phyloP scores from a whole-genome alignment of 2,797 vertebrate genomes.

The Gephyroberyx darwinii region DNA sequence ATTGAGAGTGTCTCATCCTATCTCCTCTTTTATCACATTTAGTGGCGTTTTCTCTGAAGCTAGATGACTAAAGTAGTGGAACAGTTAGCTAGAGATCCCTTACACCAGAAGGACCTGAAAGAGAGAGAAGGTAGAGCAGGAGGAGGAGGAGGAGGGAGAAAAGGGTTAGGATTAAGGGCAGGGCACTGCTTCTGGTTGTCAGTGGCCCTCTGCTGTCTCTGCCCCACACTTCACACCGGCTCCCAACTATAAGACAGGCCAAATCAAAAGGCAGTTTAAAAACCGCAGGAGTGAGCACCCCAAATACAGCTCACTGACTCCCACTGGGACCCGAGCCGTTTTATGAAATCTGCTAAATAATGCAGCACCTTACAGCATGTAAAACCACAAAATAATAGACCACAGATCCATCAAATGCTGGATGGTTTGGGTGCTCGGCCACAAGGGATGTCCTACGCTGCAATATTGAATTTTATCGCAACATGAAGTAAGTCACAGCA shows the following conservation, averaged over 20 bases:
- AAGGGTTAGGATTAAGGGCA: background rate
- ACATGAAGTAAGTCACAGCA: slow-evolving; percentile 8
- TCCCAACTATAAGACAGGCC: slow-evolving; percentile 55
- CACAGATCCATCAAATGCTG: slow-evolving; percentile 36
- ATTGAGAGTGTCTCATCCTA: slow-evolving; percentile 17
- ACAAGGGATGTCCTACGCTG: slow-evolving; percentile 15
- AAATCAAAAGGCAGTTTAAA: slow-evolving; percentile 78
- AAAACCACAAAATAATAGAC: slow-evolving; percentile 75
- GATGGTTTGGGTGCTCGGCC: slow-evolving; percentile 11
- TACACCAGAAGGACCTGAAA: slow-evolving; percentile 22
- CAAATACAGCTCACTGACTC: slow-evolving; percentile 77
- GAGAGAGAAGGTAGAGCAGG: background rate
- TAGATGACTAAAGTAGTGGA: slow-evolving; percentile 8
- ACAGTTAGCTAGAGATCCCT: slow-evolving; percentile 11
- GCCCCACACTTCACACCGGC: slow-evolving; percentile 47
- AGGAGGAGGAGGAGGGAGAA: background rate
- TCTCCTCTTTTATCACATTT: slow-evolving; percentile 11
- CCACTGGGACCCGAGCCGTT: slow-evolving; percentile 82
- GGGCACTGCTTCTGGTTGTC: background rate
- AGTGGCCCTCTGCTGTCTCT: slow-evolving; percentile 20
- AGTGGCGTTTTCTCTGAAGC: slow-evolving; percentile 5
- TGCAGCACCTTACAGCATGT: slow-evolving; percentile 73
- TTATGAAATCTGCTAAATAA: slow-evolving; percentile 87
- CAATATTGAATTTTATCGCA: slow-evolving; percentile 22
- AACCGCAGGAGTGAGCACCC: slow-evolving; percentile 78